A percentile compares a stretch with the other conserved stretches of the same genome.
phyloP scores from a whole-genome alignment of 1,140 invertebrate genomes.

The Chelonus insularis region DNA sequence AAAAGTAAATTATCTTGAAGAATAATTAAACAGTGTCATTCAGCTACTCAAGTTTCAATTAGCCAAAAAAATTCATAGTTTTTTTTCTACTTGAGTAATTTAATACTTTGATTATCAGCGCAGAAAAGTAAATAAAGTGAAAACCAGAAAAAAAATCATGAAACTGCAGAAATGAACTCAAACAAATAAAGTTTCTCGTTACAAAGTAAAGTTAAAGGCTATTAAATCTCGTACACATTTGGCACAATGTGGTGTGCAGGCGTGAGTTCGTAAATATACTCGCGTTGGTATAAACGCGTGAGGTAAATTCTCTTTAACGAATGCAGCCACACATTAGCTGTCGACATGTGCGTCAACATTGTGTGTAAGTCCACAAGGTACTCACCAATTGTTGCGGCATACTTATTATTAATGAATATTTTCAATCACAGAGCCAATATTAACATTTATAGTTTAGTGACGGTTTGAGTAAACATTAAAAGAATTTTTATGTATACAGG shows the following conservation, averaged over 20 bases:
- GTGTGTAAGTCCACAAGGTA: not conserved
- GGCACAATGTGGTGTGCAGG: not conserved
- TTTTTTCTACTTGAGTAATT: not conserved
- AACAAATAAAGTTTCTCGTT: not conserved
- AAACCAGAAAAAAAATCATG: not conserved
- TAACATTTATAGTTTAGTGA: too few species aligned
- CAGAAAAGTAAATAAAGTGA: not conserved
- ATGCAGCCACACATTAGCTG: not conserved
- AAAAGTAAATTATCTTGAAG: not conserved
- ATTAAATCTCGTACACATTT: not conserved
- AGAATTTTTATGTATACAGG: too few species aligned
- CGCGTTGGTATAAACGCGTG: not conserved
- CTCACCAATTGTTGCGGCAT: too few species aligned
- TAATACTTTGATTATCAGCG: not conserved
- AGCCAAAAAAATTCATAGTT: not conserved
- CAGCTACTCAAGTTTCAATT: not conserved
- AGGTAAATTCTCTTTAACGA: not conserved
- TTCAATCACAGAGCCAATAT: too few species aligned
- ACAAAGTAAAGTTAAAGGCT: not conserved
- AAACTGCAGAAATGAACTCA: not conserved
- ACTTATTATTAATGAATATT: too few species aligned
- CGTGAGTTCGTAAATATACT: constrained; percentile 10
- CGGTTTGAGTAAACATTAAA: too few species aligned
- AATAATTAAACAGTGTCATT: not conserved
- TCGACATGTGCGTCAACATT: not conserved